Percentiles rank a stretch among this genome's conserved stretches.
Evolutionary conservation across 1,140 invertebrate species (phyloP).

Genomic region (Chionoecetes opilio): DNA sequence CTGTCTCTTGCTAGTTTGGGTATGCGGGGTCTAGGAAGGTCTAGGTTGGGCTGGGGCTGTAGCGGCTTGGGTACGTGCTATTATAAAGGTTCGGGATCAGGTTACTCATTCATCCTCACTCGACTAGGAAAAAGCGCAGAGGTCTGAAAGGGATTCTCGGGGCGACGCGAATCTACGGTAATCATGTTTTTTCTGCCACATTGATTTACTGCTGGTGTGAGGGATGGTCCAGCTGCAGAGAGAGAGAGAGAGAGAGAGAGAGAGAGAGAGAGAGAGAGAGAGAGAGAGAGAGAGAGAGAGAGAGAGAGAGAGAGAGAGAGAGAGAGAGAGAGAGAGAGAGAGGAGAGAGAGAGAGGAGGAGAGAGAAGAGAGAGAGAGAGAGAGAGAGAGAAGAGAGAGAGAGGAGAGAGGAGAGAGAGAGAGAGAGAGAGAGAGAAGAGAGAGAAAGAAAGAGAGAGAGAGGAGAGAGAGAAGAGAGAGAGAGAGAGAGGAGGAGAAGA

Average conservation of each 20-base stretch:
- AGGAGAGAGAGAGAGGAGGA: not conserved
- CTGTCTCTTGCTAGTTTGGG: no score
- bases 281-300: slow-evolving; percentile 25
- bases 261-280: slow-evolving; percentile 23
- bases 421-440: not conserved
- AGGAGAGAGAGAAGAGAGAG: not conserved
- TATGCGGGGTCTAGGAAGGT: not conserved
- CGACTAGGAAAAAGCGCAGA: not conserved
- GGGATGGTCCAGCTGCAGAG: not conserved
- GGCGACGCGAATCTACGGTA: slow-evolving; percentile 12
- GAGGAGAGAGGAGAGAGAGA: no score
- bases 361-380: not conserved
- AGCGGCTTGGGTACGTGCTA: no score
- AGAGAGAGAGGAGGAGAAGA: not conserved
- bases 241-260: slow-evolving; percentile 17
- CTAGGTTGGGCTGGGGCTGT: not conserved
- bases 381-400: not conserved
- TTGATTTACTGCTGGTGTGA: not conserved
- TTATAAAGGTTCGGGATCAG: not conserved
- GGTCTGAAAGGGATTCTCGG: not conserved
- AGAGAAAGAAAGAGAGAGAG: no score
- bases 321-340: not conserved
- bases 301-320: not conserved
- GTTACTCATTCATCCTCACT: not conserved
- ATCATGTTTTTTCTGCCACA: not conserved